Evolutionary conservation across 2,797 vertebrate genomes (phyloP), one percentile per base, ranked within the genome.

Genomic region (Pseudotriccus pelzelni): DNA sequence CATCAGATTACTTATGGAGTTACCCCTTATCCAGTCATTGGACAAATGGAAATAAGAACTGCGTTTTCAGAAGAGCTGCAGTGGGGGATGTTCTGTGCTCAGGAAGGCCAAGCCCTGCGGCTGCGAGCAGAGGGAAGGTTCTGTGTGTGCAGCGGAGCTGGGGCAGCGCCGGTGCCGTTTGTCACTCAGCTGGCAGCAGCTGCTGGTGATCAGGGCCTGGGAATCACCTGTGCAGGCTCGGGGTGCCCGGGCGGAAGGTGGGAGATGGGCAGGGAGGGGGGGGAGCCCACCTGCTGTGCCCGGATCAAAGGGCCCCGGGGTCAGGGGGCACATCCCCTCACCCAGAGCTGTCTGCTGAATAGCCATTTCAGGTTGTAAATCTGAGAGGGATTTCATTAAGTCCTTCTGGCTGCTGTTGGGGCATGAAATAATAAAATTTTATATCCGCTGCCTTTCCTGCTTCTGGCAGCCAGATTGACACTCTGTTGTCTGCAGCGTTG

Each of bases 301-400:
- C 89, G 77, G 97, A 98, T 98, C 98, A 98, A 98, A 98, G 98
- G 96, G 94, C 90, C 90, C 90, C 60, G 90, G 95, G 98, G 98
- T 98, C 98, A 97, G 94, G 98, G 98, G 97, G 91, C 97, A 77
- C 94, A 93, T 96, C 97, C 97, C 94, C 96, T 89, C 96, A 95
- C 97, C 97, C 97, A 94, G 97, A 95, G 97, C 96, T 97, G 98
- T 98, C 98, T 98, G 98, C 83, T 96, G 97, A 98, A 98, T 98
- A 96, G 96, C 97, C 96, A 92, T 97, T 98, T 98, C 98, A 98
- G 98, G 97, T 98, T 98, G 98, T 98, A 98, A 98, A 98, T 98
- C 98, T 98, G 92, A 89, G 83, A 84, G 92, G 93, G 37, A 97
- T 98, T 98, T 98, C 98, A 98, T 98, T 98, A 98, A 98, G 97